Percentiles rank a stretch among this genome's conserved stretches.
These are phyloP conservation scores for Lanius ludovicianus DNA, from an alignment of 2,113 vertebrate species.

Conservation along the genomic window DNA sequence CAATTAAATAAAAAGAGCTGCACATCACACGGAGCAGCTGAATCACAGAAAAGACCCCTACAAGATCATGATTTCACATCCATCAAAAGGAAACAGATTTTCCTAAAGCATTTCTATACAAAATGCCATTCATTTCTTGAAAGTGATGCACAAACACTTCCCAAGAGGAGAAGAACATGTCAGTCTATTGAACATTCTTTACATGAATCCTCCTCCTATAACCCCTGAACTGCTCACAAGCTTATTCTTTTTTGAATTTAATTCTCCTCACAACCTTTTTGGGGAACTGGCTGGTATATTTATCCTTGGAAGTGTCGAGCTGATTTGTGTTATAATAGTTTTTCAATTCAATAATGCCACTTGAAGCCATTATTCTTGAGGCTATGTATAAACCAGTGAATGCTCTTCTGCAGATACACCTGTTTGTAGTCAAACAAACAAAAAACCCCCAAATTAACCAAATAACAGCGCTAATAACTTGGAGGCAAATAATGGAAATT, in stretches of 20 bases:
- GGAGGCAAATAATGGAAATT: not conserved
- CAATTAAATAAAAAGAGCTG: slow-evolving; percentile 11
- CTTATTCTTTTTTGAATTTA: not conserved
- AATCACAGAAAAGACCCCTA: not conserved
- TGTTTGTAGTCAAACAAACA: not conserved
- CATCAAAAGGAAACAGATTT: slow-evolving; percentile 4
- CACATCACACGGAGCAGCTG: not conserved
- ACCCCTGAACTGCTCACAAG: not conserved
- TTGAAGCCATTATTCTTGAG: not conserved
- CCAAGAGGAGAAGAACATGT: not conserved
- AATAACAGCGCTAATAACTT: not conserved
- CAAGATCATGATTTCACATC: not conserved
- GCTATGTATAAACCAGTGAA: not conserved
- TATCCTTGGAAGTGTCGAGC: not conserved
- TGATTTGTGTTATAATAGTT: not conserved
- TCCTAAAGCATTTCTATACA: not conserved
- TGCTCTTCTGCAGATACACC: not conserved
- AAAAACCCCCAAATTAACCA: not conserved
- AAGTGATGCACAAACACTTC: not conserved
- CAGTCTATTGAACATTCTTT: not conserved
- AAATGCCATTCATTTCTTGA: not conserved
- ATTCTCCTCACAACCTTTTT: not conserved
- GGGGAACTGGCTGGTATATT: not conserved
- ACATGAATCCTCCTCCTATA: not conserved
- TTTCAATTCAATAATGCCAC: not conserved